Base-by-base conservation (phyloP, 2,113 vertebrate genomes). In the Hystrix brachyura region DNA sequence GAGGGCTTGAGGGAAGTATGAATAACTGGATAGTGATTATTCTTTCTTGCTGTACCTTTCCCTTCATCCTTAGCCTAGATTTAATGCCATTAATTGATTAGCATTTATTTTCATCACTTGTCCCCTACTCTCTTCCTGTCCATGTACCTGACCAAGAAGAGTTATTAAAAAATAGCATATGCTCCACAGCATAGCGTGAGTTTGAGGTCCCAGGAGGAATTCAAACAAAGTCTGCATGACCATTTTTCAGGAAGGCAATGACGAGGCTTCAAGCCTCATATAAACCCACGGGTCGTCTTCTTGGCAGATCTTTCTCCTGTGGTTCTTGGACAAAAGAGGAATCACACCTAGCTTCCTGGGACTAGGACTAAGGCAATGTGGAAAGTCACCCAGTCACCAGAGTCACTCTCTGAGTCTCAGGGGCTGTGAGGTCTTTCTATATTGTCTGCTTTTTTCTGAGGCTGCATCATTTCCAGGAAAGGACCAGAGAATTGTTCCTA, bases 101-200 rank as follows among this genome's bases (percentile, higher is more conserved):
- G 83, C 27, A 14, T n/a, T 92, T 69, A 76, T 82, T 95, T 94
- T 60, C 11, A 48, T 46, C 29, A 51, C 1, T 62, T 96, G 13
- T 5, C 0, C 17, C 12, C 4, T 48, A 48, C 25, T 5, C 21
- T 46, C 43, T 74, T 25, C 72, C 29, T 0, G 14, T 4, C 6
- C 59, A 38, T 25, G 25, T 82, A 55, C 18, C 34, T 82, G 17
- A 38, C 3, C 7, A 74, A 32, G 14, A 96, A 94, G 55, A 88
- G 18, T 34, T 90, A 25, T 71, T 94, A 1, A 80, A 32, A 95
- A 92, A 86, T 86, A 38, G 34, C 64, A 71, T 90, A 34, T 46
- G 6, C 27, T 51, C 38, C 38, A 38, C 38, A 38, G 38, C 38
- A 38, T 38, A 38, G 38, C 38, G 38, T 67, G 38, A 78, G 71